A percentile compares a stretch with the other conserved stretches of the same genome.
phyloP scores from a whole-genome alignment of 2,113 vertebrate species.

The Pterocles gutturalis region DNA sequence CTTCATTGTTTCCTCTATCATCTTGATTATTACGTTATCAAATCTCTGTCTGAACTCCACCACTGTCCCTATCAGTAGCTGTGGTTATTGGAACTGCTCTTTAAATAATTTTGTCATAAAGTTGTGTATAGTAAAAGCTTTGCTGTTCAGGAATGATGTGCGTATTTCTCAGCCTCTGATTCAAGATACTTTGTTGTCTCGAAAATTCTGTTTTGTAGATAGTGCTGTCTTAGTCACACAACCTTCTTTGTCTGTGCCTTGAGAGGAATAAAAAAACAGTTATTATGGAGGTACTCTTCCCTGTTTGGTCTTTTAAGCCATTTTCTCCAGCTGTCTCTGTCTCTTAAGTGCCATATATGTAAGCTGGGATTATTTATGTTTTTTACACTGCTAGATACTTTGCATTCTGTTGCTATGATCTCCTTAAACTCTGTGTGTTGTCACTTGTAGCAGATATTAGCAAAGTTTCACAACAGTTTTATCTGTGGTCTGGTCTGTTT shows the following conservation, averaged over 20 bases:
- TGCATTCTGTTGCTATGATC: neutral
- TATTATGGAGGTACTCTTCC: neutral
- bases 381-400: neutral
- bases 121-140: neutral
- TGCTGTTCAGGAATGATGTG: neutral
- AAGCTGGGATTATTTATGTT: neutral
- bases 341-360: neutral
- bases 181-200: neutral
- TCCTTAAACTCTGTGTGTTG: neutral
- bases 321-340: neutral
- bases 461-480: neutral
- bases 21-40: neutral
- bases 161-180: neutral
- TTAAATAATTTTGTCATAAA: neutral
- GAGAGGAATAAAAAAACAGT: neutral
- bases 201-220: neutral
- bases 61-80: neutral
- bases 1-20: neutral
- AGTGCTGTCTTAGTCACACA: neutral
- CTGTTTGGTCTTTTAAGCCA: neutral
- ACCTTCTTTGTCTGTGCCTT: neutral
- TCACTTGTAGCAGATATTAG: neutral
- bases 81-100: neutral
- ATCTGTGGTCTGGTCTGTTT: neutral
- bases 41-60: neutral